These are phyloP conservation scores for Patella caerulea DNA, from an alignment of 2,888 invertebrate genomes.

Conservation along the genomic window DNA sequence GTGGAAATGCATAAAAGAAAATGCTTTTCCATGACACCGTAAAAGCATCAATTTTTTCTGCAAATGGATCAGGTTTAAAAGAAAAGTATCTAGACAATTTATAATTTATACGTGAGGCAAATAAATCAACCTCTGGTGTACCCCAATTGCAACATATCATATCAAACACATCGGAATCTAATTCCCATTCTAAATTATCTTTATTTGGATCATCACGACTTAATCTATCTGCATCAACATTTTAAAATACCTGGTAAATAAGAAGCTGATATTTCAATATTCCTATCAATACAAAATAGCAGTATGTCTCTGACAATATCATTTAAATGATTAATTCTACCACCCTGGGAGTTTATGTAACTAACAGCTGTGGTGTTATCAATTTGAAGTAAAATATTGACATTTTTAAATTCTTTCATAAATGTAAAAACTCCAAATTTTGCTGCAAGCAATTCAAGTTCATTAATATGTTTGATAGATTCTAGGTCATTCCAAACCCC, in stretches of 20 bases:
- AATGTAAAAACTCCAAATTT: constrained; percentile 9
- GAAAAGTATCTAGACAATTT: constrained; percentile 17
- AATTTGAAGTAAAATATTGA: background rate
- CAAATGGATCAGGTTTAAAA: constrained; percentile 23
- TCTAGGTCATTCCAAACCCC: background rate
- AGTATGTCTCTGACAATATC: constrained; percentile 10
- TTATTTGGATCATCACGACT: constrained; percentile 15
- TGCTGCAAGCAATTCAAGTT: constrained; percentile 10
- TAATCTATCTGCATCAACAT: constrained; percentile 14
- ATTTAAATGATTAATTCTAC: constrained; percentile 13
- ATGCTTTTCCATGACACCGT: constrained; percentile 13
- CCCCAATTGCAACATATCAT: constrained; percentile 7
- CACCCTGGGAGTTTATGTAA: background rate
- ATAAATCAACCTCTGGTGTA: constrained; percentile 21
- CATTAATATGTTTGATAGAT: constrained; percentile 22
- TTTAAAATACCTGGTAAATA: constrained; percentile 18
- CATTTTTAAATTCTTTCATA: background rate
- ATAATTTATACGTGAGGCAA: constrained; percentile 20
- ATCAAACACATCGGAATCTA: constrained; percentile 10
- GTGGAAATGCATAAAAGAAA: constrained; percentile 31
- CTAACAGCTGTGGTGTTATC: constrained; percentile 8
- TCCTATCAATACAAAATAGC: constrained; percentile 16
- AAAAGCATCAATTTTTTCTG: constrained; percentile 24
- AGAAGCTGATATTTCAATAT: constrained; percentile 15
- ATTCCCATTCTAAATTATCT: constrained; percentile 18